A percentile compares a stretch with the other conserved stretches of the same genome.
Conservation (phyloP, 1,140 invertebrate species). For the Dufourea novaeangliae region DNA sequence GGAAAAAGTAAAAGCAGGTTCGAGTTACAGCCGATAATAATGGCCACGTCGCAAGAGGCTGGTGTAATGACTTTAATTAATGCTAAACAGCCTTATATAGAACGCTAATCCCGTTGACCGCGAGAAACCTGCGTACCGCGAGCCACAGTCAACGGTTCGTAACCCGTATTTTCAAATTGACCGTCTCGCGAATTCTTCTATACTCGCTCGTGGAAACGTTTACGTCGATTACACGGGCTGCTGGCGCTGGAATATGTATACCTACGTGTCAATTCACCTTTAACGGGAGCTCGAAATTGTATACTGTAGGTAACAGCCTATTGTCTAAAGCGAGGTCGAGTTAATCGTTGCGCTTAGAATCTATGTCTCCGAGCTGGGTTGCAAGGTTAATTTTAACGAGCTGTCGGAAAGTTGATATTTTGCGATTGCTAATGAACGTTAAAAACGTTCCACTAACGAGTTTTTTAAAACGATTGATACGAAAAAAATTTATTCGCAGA, state of each 20-base stretch:
- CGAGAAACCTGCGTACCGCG: slow-evolving; percentile 28
- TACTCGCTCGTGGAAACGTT: not conserved
- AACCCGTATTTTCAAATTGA: not conserved
- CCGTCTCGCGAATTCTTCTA: not conserved
- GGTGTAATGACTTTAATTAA: slow-evolving; percentile 39
- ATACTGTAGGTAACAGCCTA: not conserved
- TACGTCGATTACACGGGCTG: no score
- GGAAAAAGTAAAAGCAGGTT: not conserved
- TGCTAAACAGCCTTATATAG: slow-evolving; percentile 22
- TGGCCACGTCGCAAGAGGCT: slow-evolving; percentile 5
- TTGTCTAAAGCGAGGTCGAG: slow-evolving; percentile 28
- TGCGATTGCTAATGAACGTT: no score
- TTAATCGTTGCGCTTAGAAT: not conserved
- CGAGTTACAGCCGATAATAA: slow-evolving; percentile 5
- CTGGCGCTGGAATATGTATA: no score
- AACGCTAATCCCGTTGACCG: slow-evolving; percentile 43
- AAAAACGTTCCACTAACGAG: no score
- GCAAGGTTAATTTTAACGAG: slow-evolving; percentile 41
- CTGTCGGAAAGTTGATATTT: slow-evolving; percentile 1
- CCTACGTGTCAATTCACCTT: not conserved
- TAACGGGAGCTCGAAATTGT: not conserved
- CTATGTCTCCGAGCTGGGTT: slow-evolving; percentile 21
- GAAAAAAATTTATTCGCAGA: no score
- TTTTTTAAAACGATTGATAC: no score
- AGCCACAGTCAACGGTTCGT: not conserved